Evolutionary conservation across 2,888 invertebrate species (phyloP).

Genomic region (Dusona sp.): DNA sequence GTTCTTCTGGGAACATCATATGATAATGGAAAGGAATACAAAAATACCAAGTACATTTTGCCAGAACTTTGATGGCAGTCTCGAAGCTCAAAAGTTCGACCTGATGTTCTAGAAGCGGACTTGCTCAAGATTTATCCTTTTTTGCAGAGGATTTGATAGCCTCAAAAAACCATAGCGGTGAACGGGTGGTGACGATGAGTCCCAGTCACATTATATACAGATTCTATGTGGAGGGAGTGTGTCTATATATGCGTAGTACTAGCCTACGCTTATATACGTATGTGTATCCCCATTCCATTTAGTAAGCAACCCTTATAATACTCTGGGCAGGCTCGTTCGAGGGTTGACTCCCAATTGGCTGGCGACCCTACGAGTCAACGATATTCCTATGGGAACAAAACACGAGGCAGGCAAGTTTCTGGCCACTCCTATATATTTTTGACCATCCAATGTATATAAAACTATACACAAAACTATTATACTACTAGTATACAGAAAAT

Average conservation of each 20-base stretch:
- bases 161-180: not conserved
- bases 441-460: not conserved
- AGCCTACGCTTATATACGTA: too few relatives aligned
- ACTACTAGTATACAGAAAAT: not conserved
- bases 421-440: constrained; percentile 64
- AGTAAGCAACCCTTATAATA: constrained; percentile 30
- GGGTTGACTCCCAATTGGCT: constrained; percentile 68
- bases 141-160: constrained; percentile 1
- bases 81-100: not conserved
- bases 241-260: not conserved
- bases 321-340: constrained; percentile 61
- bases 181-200: constrained; percentile 13
- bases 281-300: not conserved
- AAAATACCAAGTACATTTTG: not conserved
- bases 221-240: not conserved
- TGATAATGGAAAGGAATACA: constrained; percentile 9
- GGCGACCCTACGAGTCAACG: constrained; percentile 59
- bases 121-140: not conserved
- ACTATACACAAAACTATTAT: not conserved
- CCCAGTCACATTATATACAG: not conserved
- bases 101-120: not conserved
- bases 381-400: constrained; percentile 63
- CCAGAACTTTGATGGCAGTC: not conserved
- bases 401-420: constrained; percentile 64
- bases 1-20: constrained; percentile 2